Evolutionary conservation across 2,888 invertebrate species (phyloP).

Genomic region (Pseudoips prasinana): DNA sequence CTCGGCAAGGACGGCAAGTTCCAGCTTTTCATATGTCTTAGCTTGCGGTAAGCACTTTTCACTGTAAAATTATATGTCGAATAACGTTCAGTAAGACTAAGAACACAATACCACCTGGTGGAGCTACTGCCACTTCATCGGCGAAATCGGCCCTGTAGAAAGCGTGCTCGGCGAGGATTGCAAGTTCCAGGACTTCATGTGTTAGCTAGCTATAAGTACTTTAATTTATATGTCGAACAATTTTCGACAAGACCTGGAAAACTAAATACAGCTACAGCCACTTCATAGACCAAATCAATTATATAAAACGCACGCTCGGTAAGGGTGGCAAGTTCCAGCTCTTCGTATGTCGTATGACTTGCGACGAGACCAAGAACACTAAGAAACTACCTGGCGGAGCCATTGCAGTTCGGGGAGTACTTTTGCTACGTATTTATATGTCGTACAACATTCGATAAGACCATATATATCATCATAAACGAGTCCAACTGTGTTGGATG

Average conservation of each 20-base stretch:
- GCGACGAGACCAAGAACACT: too few relatives aligned
- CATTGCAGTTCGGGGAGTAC: too few relatives aligned
- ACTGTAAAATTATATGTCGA: slow-evolving; percentile 37
- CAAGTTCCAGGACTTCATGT: slow-evolving; percentile 98
- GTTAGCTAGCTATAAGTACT: slow-evolving; percentile 92
- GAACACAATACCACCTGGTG: slow-evolving; percentile 89
- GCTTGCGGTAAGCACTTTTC: slow-evolving; percentile 86
- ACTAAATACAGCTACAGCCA: slow-evolving; percentile 92
- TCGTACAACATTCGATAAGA: too few relatives aligned
- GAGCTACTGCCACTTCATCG: slow-evolving; percentile 94
- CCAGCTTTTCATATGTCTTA: slow-evolving; percentile 96
- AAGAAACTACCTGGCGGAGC: too few relatives aligned
- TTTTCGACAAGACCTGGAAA: slow-evolving; percentile 76
- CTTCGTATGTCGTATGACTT: too few relatives aligned
- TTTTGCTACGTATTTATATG: too few relatives aligned
- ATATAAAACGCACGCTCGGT: slow-evolving; percentile 91
- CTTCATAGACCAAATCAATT: slow-evolving; percentile 94
- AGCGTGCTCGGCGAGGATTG: slow-evolving; percentile 97
- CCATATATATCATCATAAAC: too few relatives aligned
- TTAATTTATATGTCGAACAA: slow-evolving; percentile 51
- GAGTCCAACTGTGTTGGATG: too few relatives aligned
- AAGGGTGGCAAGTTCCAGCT: slow-evolving; percentile 97
- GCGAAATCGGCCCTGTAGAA: slow-evolving; percentile 93
- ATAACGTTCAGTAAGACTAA: slow-evolving; percentile 72
- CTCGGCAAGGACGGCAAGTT: slow-evolving; percentile 99